phyloP scores from a whole-genome alignment of 2,888 invertebrate species.

The Erebia epiphron region DNA sequence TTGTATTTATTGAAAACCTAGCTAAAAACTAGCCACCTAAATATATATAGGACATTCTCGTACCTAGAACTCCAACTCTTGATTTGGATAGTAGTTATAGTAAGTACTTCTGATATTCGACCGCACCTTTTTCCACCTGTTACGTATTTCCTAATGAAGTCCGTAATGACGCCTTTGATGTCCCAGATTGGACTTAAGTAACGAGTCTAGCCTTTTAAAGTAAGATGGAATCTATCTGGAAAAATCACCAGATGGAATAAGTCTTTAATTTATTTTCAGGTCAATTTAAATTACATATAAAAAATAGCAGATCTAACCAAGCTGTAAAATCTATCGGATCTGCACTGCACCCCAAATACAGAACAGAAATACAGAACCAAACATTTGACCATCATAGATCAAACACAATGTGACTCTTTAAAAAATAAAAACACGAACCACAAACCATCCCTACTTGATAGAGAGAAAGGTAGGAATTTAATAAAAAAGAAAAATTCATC shows the following conservation, averaged over 20 bases:
- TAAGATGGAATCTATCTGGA: not conserved
- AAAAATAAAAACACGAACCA: no score
- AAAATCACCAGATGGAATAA: no score
- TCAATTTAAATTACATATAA: not conserved
- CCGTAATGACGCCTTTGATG: constrained; percentile 17
- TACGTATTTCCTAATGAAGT: constrained; percentile 24
- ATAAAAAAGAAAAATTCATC: no score
- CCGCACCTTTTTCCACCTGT: constrained; percentile 30
- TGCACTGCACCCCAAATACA: no score
- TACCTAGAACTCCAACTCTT: constrained; percentile 23
- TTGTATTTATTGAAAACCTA: not conserved
- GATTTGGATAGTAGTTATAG: constrained; percentile 11
- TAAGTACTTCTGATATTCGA: not conserved
- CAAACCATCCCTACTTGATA: no score
- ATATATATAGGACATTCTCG: not conserved
- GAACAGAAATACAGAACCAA: no score
- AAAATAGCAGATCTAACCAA: not conserved
- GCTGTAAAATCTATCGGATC: no score
- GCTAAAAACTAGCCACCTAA: not conserved
- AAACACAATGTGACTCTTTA: no score
- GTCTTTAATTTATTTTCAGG: not conserved
- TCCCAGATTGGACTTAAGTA: constrained; percentile 4
- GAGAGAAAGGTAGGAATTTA: no score
- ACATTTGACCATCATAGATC: no score
- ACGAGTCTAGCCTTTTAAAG: not conserved